Percentiles rank a stretch among this genome's conserved stretches.
phyloP scores from a whole-genome alignment of 1,140 invertebrate species.

The Drosophila novamexicana region DNA sequence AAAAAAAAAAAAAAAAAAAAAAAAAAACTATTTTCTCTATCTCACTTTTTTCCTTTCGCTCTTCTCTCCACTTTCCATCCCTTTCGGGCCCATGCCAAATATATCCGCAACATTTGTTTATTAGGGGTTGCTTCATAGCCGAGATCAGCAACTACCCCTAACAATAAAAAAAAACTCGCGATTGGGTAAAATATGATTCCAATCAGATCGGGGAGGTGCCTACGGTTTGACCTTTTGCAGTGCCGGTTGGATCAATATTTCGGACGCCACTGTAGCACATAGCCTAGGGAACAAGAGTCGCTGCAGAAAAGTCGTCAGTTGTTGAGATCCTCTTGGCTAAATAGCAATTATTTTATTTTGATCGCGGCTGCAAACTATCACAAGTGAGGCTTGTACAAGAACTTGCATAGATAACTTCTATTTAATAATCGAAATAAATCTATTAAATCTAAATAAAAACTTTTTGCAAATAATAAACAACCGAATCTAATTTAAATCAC shows the following conservation, averaged over 20 bases:
- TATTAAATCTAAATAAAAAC: no score
- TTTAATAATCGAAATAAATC: no score
- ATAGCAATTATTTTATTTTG: not conserved
- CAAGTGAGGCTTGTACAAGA: not conserved
- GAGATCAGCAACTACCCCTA: constrained; percentile 58
- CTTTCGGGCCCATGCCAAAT: constrained; percentile 1
- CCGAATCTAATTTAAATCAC: no score
- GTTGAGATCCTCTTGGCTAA: constrained; percentile 25
- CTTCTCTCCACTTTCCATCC: constrained; percentile 12
- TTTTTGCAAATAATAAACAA: no score
- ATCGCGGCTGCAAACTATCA: constrained; percentile 8
- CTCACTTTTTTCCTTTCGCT: not conserved
- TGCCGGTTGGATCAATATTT: constrained; percentile 37
- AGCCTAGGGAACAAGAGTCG: not conserved
- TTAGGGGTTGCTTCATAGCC: constrained; percentile 50
- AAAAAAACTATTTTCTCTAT: not conserved
- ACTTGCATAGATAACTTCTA: no score
- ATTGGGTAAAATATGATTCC: constrained; percentile 56
- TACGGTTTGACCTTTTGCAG: constrained; percentile 42
- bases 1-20: no score
- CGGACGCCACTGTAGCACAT: constrained; percentile 47
- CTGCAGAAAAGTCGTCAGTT: constrained; percentile 39
- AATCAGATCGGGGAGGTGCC: constrained; percentile 68
- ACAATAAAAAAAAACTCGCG: not conserved
- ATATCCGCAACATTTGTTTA: not conserved